Evolutionary conservation across 2,113 vertebrate species (phyloP), one percentile per base, ranked within the genome.

Genomic region (Pipa parva): DNA sequence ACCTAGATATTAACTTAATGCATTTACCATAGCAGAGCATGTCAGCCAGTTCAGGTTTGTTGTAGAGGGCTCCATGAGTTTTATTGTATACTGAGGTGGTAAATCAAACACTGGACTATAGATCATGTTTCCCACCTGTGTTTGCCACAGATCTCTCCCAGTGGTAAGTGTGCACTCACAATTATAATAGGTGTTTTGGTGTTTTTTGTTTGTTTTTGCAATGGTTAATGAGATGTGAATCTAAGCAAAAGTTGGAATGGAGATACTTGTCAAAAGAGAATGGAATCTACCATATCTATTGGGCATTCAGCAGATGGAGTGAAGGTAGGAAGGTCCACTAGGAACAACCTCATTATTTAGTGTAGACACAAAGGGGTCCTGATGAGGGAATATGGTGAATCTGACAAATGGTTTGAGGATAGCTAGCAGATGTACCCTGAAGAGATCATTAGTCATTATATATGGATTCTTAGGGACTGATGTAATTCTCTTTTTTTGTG

Each of bases 381-480:
- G 66, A 70, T 54, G 58, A 61, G 57, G 48, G 39, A 61, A 48
- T 27, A 61, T 50, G 10, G 36, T 25, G 58, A 31, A 31, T 54
- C 31, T 70, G 66, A 70, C 66, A 70, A 60, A 61, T 18, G 7
- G 42, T 70, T 17, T 2, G 31, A 69, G 56, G 66, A 70, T 61
- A 54, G 51, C n/a, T 29, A 61, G 59, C 57, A 70, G 66, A 70
- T 70, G 65, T 70, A 61, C 66, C 45, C 58, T 61, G 42, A 51
- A 59, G 28, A 70, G 66, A 60, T 51, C 66, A 70, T 70, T 61
- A 61, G 57, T 48, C 45, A 70, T 70, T 61, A 70, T 36, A 61
- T 13, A 59, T 29, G 36, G 48, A 70, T 70, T 70, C 58, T 21
- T 70, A 17, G 6, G 42, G 29, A 45, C 57, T 70, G 58, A 70